A percentile compares a stretch with the other conserved stretches of the same genome.
Evolutionary conservation across 37 sponge, comb jelly and placozoan species (phyloP).

Genomic region (Halichondria panicea): DNA sequence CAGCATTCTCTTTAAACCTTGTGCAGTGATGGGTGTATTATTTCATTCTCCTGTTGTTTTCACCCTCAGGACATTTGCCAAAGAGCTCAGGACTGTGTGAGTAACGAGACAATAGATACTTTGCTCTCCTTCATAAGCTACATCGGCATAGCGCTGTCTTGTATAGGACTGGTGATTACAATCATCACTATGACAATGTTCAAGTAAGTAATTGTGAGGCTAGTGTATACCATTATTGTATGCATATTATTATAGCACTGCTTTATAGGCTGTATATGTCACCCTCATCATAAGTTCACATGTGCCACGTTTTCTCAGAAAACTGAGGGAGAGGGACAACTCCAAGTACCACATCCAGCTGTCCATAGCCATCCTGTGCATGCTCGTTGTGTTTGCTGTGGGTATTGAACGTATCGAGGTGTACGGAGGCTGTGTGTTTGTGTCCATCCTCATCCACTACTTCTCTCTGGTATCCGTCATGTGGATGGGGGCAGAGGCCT

Average conservation of each 20-base stretch:
- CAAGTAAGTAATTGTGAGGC: slow-evolving; percentile 56
- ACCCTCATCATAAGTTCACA: too few relatives aligned
- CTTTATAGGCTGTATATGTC: too few relatives aligned
- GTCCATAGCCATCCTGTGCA: slow-evolving; percentile 24
- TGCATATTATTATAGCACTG: too few relatives aligned
- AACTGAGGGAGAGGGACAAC: slow-evolving; percentile 17
- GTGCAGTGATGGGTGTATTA: too few relatives aligned
- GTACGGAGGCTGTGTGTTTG: slow-evolving; percentile 42
- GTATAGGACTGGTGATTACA: slow-evolving; percentile 23
- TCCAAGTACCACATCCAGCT: slow-evolving; percentile 52
- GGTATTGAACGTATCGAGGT: slow-evolving; percentile 42
- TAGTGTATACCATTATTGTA: too few relatives aligned
- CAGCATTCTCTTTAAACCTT: too few relatives aligned
- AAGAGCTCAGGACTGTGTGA: not conserved
- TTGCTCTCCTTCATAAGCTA: slow-evolving; percentile 29
- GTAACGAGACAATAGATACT: not conserved
- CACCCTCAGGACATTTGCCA: slow-evolving; percentile 30
- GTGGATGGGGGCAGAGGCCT: slow-evolving; percentile 65
- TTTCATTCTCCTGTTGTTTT: too few relatives aligned
- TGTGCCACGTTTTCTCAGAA: slow-evolving; percentile 49
- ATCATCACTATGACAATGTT: slow-evolving; percentile 31
- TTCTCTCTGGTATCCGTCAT: slow-evolving; percentile 45
- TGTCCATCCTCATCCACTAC: slow-evolving; percentile 52
- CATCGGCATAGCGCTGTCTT: slow-evolving; percentile 37
- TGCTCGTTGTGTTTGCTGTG: slow-evolving; percentile 54